A percentile compares a stretch with the other conserved stretches of the same genome.
These are phyloP conservation scores for Caenorhabditis panamensis DNA, from an alignment of 2,888 invertebrate genomes.

Conservation along the genomic window DNA sequence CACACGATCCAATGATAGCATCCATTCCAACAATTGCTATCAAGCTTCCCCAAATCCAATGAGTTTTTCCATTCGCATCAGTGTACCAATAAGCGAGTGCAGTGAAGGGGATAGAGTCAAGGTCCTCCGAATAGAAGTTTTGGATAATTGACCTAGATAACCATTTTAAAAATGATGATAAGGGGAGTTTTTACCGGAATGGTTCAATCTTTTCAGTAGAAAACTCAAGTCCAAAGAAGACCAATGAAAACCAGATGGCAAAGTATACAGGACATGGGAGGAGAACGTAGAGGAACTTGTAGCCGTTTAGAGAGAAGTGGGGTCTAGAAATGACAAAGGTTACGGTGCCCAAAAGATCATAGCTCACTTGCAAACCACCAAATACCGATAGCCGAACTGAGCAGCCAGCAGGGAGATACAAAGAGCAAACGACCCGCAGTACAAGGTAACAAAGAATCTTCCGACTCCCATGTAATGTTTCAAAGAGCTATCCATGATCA, in stretches of 20 bases:
- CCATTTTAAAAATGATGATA: no score
- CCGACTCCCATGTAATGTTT: not conserved
- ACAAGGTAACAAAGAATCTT: not conserved
- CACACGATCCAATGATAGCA: not conserved
- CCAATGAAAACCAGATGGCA: not conserved
- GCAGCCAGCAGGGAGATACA: constrained; percentile 13
- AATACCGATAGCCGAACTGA: constrained; percentile 28
- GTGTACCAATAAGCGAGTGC: not conserved
- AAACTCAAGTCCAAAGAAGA: not conserved
- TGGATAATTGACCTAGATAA: not conserved
- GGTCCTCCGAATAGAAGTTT: not conserved
- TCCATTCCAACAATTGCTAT: not conserved
- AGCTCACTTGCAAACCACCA: constrained; percentile 22
- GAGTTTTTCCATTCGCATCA: not conserved
- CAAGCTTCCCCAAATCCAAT: not conserved
- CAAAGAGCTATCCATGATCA: not conserved
- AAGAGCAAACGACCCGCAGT: constrained; percentile 26
- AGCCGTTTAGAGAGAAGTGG: not conserved
- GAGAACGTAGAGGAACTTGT: not conserved
- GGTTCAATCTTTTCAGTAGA: not conserved
- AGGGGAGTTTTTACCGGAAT: no score
- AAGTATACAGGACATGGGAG: not conserved
- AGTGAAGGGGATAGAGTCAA: not conserved
- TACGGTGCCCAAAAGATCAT: not conserved
- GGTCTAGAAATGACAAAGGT: constrained; percentile 11